These are phyloP conservation scores for Bombus ignitus DNA, from an alignment of 1,140 invertebrate species.

Conservation along the genomic window DNA sequence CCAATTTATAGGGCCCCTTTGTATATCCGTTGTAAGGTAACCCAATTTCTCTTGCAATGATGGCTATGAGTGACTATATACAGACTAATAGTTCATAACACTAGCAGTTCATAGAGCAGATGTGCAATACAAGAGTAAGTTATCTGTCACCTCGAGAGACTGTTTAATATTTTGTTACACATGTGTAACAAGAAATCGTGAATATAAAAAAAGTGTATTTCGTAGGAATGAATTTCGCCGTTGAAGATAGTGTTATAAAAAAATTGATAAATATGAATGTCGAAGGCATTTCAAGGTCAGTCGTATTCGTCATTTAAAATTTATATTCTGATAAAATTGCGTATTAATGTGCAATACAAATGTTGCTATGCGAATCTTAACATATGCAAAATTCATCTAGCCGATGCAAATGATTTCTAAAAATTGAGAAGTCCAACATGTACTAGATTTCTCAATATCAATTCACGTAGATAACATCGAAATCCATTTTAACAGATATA, in stretches of 20 bases:
- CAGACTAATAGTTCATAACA: constrained; percentile 50
- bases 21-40: constrained; percentile 69
- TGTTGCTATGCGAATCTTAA: background rate
- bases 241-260: background rate
- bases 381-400: constrained; percentile 3
- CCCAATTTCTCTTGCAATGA: constrained; percentile 66
- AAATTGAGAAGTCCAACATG: background rate
- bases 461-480: constrained; percentile 13
- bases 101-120: constrained; percentile 40
- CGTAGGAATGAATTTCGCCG: too few relatives aligned
- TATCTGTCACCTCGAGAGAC: background rate
- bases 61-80: constrained; percentile 60
- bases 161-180: constrained; percentile 26
- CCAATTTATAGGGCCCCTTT: constrained; percentile 65
- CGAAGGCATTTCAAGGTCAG: background rate
- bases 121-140: constrained; percentile 52
- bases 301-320: background rate
- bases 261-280: background rate
- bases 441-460: background rate
- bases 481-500: constrained; percentile 17
- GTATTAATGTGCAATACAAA: background rate
- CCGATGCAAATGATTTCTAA: background rate
- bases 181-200: background rate
- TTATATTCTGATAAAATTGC: background rate
- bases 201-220: background rate